These are phyloP conservation scores for Tupaia chinensis DNA, from an alignment of 2,113 vertebrate genomes.

Conservation along the genomic window DNA sequence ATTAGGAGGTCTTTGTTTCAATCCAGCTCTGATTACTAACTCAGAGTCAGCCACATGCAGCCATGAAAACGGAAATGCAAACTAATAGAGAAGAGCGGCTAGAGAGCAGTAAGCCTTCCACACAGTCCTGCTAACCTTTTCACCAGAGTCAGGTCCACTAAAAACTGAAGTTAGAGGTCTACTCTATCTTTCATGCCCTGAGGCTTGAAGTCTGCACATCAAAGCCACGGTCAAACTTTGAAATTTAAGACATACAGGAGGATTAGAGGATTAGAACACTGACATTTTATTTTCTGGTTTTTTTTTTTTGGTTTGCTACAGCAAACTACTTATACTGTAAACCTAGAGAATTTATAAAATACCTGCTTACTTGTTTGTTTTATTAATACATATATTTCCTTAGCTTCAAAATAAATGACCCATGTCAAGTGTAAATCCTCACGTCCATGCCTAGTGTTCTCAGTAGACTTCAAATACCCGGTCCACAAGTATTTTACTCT, in stretches of 20 bases:
- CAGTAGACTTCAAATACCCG: not conserved
- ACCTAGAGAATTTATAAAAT: slow-evolving; percentile 64
- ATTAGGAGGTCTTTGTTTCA: not conserved
- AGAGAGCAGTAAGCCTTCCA: not conserved
- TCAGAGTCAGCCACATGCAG: not conserved
- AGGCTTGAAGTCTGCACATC: slow-evolving; percentile 65
- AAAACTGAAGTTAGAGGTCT: slow-evolving; percentile 51
- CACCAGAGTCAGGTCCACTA: not conserved
- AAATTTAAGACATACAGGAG: slow-evolving; percentile 77
- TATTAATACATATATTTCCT: not conserved
- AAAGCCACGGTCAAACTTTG: slow-evolving; percentile 72
- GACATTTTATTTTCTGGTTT: slow-evolving; percentile 49
- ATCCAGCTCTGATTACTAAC: not conserved
- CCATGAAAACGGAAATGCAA: slow-evolving; percentile 15
- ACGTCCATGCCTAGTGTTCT: not conserved
- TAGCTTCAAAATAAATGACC: not conserved
- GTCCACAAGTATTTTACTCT: not conserved
- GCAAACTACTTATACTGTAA: slow-evolving; percentile 64
- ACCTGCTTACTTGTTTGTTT: not conserved
- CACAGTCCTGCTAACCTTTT: not conserved
- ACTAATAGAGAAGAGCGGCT: not conserved
- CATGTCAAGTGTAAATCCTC: slow-evolving; percentile 24
- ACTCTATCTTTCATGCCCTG: slow-evolving; percentile 65
- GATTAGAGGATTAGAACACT: slow-evolving; percentile 68
- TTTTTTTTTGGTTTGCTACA: not conserved